Conservation (phyloP, 2,888 invertebrate genomes). For the Elysia crispata region DNA sequence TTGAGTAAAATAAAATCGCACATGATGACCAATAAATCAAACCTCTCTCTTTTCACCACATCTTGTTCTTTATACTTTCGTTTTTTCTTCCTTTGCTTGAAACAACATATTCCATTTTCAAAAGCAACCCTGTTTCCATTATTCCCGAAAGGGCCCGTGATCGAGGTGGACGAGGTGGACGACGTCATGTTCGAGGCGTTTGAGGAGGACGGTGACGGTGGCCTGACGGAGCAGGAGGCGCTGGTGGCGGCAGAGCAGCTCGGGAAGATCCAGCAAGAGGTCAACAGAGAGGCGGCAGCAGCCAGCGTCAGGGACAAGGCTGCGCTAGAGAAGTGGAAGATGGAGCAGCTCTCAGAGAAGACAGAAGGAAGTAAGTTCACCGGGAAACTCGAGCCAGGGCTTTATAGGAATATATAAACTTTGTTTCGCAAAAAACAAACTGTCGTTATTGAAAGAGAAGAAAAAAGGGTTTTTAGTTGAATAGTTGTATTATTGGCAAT, state of each 20-base stretch:
- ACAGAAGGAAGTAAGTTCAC: constrained; percentile 40
- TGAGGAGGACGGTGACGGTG: constrained; percentile 53
- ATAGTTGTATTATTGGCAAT: no score
- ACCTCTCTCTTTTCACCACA: no score
- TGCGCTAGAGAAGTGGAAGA: constrained; percentile 37
- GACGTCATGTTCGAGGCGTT: constrained; percentile 69
- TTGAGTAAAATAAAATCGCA: no score
- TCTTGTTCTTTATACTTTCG: no score
- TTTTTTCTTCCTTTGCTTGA: no score
- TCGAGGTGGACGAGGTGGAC: constrained; percentile 74
- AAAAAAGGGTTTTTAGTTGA: no score
- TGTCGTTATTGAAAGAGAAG: no score
- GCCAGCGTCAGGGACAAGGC: constrained; percentile 29
- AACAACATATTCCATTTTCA: no score
- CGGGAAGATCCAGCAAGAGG: background rate
- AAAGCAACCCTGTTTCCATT: background rate
- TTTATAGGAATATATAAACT: no score
- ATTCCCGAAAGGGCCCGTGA: constrained; percentile 73
- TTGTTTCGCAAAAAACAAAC: no score
- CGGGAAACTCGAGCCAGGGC: no score
- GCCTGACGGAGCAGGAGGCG: constrained; percentile 30
- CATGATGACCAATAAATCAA: no score
- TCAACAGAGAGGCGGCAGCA: background rate
- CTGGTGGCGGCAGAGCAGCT: background rate
- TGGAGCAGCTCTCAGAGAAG: constrained; percentile 34